Base-by-base conservation (phyloP, 2,113 vertebrate genomes). In the Microcebus murinus region DNA sequence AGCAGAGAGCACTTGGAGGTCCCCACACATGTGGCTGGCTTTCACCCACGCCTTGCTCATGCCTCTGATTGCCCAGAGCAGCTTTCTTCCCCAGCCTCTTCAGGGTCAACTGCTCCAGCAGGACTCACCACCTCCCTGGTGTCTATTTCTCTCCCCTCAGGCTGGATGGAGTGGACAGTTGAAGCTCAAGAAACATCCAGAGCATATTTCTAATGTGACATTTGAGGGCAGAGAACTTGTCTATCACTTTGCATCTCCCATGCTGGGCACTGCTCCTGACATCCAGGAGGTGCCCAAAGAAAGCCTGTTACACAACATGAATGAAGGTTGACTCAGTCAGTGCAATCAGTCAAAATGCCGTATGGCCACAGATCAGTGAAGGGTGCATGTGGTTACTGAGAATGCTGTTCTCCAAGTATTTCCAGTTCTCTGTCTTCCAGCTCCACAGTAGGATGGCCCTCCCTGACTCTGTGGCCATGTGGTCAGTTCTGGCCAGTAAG, bases 11-110 rank as follows among this genome's bases (percentile, higher is more conserved):
- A 1, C 1, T 8, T 8, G 13, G 3, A 76, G n/a, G 34, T 3
- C 14, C 11, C 3, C 14, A 3, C 4, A 1, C 23, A 6, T 21
- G 1, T 0, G 0, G 42, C 21, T 18, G 61, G 4, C 59, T 36
- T n/a, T 13, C 42, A 1, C 4, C 20, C 36, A 18, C 2, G 29
- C 6, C 50, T 50, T 8, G 61, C 68, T 27, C 48, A 15, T n/a
- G 9, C 18, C 8, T 29, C 61, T 50, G 23, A 23, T 29, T 15
- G 7, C 3, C 3, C 45, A 20, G 39, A 39, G 21, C 4, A 8
- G 25, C 36, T 59, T 39, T 55, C 45, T 52, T 23, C 11, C 48
- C 34, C 70, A 61, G 65, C 23, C 70, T 88, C 50, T 74, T 25
- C 57, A 6, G 11, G 42, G 29, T 29, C 29, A 45, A 39, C 9